Evolutionary conservation across 2,113 vertebrate genomes (phyloP), one percentile per base, ranked within the genome.

Genomic region (Pterocles burchelli): DNA sequence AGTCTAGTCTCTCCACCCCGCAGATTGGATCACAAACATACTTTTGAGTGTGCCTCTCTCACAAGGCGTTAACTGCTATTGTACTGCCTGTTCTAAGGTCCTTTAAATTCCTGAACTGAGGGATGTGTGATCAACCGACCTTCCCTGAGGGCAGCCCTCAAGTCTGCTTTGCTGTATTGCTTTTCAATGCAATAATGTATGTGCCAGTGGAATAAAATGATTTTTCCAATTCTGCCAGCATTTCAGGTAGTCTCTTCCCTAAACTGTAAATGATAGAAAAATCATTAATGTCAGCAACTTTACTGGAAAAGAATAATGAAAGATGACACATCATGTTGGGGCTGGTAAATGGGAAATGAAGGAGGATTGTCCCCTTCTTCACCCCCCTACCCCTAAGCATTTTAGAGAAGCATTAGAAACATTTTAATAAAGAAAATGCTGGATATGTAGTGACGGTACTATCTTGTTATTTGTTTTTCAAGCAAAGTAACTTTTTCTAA

Each of bases 161-260:
- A 88, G 70, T 65, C 62, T 91, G 79, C 63, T 90, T 92, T 66
- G 43, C 59, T 77, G 89, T 96, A 93, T 94, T 95, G 92, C 58
- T 97, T 96, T 95, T 90, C 87, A 93, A 81, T 93, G 87, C 45
- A 96, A 80, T 82, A 94, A 70, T 54, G 74, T 33, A 66, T 54
- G 29, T 76, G 84, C 33, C 55, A 93, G 70, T 79, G 80, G 80
- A 96, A 93, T 80, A 88, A 86, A 97, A 96, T 65, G 76, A 88
- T 91, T 94, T 95, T 96, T 95, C 91, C 88, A 92, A 61, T 85
- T 88, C 77, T 93, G 77, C 10, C 48, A 93, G 92, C 51, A 82
- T 70, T 96, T 93, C 74, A 62, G 61, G 52, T 41, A 92, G 81
- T 24, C 74, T 74, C 72, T 63, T 95, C 62, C 41, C 88, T 73